Evolutionary conservation across 2,888 invertebrate species (phyloP), one percentile per base, ranked within the genome.

Genomic region (Isotomurus palustris): DNA sequence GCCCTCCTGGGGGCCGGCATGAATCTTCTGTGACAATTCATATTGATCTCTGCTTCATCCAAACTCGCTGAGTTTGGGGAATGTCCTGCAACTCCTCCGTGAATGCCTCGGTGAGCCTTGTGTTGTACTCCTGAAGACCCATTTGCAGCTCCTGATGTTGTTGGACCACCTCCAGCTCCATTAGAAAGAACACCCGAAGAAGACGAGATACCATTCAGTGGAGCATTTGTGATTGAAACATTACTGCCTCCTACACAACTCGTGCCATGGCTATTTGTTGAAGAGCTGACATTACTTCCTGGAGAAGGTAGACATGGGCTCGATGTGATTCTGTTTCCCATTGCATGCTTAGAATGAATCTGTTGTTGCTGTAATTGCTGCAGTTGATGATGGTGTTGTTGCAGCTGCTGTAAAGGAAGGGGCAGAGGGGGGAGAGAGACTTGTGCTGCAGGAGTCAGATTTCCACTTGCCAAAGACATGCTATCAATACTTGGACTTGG

Each of bases 1-100:
- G 72, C 71, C 43, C 72, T 57, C 50, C 64, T 38, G 14, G 49
- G 65, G 17, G 65, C 67, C n/a, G 58, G 65, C 60, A 56, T 66
- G 54, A 64, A 66, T 50, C 68, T 55, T 27, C 63, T 53, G 52
- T 60, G 64, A 35, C 64, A 66, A 57, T 60, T 61, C 44, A 50
- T 62, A 44, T 58, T 60, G 38, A 60, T 65, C 53, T 68, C 70
- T 25, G 52, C 62, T 51, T 70, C 70, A 48, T 70, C 68, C 53
- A 70, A 55, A 54, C 67, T 68, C 40, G 54, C 60, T 32, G 62
- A 62, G 32, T 54, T 56, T 12, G n/a, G 12, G n/a, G n/a, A n/a
- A n/a, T n/a, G n/a, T n/a, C n/a, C n/a, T n/a, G n/a, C n/a, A n/a
- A n/a, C n/a, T n/a, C n/a, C n/a, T n/a, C n/a, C n/a, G n/a, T n/a